A percentile compares a stretch with the other conserved stretches of the same genome.
These are phyloP conservation scores for Pipistrellus pygmaeus DNA, from an alignment of 2,797 vertebrate species.

Conservation along the genomic window DNA sequence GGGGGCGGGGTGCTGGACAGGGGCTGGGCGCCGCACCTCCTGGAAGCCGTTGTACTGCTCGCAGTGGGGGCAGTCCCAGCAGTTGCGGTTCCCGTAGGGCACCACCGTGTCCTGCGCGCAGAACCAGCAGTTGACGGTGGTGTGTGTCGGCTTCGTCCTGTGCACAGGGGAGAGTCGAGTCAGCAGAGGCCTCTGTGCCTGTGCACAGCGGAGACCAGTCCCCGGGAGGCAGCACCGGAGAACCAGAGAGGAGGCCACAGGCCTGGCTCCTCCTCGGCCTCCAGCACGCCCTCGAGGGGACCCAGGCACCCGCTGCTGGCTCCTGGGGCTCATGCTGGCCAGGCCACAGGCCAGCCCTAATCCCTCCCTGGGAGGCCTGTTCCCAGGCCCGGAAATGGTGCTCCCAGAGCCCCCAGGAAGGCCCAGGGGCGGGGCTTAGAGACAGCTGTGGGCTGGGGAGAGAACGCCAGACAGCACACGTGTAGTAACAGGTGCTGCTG, in stretches of 20 bases:
- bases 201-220: neutral
- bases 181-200: neutral
- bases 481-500: constrained; percentile 67
- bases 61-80: constrained; percentile 98
- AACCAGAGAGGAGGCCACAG: neutral
- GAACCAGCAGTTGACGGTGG: constrained; percentile 98
- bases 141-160: constrained; percentile 95
- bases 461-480: neutral
- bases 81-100: constrained; percentile 98
- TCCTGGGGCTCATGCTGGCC: neutral
- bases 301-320: neutral
- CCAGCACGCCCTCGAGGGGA: neutral
- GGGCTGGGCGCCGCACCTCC: constrained; percentile 88
- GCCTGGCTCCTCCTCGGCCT: neutral
- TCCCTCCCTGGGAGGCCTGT: rapidly evolving
- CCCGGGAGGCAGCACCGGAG: too few relatives aligned
- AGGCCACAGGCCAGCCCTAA: neutral
- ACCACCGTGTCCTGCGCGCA: constrained; percentile 95
- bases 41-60: constrained; percentile 99
- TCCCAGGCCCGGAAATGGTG: neutral
- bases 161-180: neutral
- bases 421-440: neutral
- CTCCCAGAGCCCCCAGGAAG: neutral
- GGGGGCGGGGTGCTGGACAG: neutral
- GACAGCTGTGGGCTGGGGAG: neutral